Base-by-base conservation (phyloP, 2,113 vertebrate species). In the Eulemur rufifrons region DNA sequence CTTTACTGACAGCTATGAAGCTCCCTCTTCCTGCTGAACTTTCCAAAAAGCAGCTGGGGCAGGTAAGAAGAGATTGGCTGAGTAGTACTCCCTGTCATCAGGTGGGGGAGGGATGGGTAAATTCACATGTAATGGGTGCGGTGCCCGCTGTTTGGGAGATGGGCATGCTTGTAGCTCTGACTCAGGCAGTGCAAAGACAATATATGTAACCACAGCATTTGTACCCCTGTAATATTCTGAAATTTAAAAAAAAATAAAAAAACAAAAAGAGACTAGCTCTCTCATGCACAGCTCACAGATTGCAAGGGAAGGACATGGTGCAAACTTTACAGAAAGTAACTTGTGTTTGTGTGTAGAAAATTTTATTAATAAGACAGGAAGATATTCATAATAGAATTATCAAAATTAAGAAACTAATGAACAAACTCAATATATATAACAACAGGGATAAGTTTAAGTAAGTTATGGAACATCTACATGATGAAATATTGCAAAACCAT, bases 1-100 rank as follows among this genome's bases (percentile, higher is more conserved):
- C 4, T 82, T 69, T 32, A 27, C 2, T 8, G 23, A 2, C 17
- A 39, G 8, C 10, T 20, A 0, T 2, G 20, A 50, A 29, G 0
- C 39, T 34, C 7, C 17, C 6, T 5, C 6, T 61, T 61, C 34
- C 54, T 34, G 10, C 3, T 69, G 4, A 69, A 52, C 21, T 27
- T 2, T 15, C 13, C 25, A n/a, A 42, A n/a, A 42, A 27, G 34
- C 7, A 32, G 0, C 11, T 21, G 8, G 27, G 34, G 5, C 45
- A 17, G 5, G 20, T 45, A 18, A 29, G 29, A 69, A 42, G 5
- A 68, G 21, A 23, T n/a, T 7, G 13, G 12, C 52, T 54, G 52
- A 54, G 52, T 18, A 54, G 52, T 54, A 54, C 52, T 54, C 52
- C 52, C 18, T 54, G 52, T 54, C 6, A 5, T 5, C 17, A 54